These are phyloP conservation scores for Drosophila obscura DNA, from an alignment of 1,140 invertebrate genomes.

Conservation along the genomic window DNA sequence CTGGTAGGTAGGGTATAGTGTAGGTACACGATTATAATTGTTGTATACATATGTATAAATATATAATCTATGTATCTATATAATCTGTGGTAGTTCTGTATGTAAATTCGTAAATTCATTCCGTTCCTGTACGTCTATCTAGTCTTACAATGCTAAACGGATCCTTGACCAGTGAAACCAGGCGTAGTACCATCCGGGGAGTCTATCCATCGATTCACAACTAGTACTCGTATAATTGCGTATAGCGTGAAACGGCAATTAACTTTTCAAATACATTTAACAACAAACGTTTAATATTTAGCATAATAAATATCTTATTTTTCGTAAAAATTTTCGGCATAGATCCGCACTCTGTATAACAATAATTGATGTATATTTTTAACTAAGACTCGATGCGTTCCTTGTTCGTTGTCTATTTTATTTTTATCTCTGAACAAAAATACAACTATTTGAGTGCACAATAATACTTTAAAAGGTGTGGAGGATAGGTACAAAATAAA, in stretches of 20 bases:
- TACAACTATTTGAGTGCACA: background rate
- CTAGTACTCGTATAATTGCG: conserved; percentile 18
- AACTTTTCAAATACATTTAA: conserved; percentile 49
- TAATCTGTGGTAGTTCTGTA: conserved; percentile 15
- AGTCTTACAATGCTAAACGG: conserved; percentile 34
- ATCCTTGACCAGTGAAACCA: conserved; percentile 50
- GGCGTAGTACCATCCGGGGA: background rate
- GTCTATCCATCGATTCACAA: background rate
- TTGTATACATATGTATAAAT: conserved; percentile 53
- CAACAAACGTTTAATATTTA: conserved; percentile 58
- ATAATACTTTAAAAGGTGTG: background rate
- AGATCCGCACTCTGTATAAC: too few species aligned
- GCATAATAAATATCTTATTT: conserved; percentile 24
- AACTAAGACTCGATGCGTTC: conserved; percentile 9
- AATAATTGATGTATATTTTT: background rate
- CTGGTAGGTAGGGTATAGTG: conserved; percentile 5
- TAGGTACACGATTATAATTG: conserved; percentile 49
- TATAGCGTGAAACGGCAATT: conserved; percentile 25
- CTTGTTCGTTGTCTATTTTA: conserved; percentile 2
- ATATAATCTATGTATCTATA: conserved; percentile 36
- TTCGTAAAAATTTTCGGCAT: background rate
- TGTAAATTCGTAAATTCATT: conserved; percentile 68
- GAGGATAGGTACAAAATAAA: conserved; percentile 8
- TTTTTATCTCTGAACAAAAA: too few species aligned
- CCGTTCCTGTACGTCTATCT: conserved; percentile 47